A percentile compares a stretch with the other conserved stretches of the same genome.
phyloP scores from a whole-genome alignment of 2,797 vertebrate species.

The Hypotaenidia okinawae region DNA sequence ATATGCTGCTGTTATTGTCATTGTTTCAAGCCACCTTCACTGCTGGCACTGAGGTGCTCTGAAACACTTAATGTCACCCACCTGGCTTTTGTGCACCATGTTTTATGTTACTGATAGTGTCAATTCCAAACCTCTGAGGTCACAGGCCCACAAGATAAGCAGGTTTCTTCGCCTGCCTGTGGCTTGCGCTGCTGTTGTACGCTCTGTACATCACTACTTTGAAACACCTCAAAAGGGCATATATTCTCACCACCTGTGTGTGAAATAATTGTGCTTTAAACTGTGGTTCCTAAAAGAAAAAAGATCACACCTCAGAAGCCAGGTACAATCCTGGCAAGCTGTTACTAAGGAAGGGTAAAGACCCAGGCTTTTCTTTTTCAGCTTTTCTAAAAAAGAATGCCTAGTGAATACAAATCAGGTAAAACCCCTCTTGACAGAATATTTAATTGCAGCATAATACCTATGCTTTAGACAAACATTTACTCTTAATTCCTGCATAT shows the following conservation, averaged over 20 bases:
- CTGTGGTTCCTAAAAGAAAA: neutral
- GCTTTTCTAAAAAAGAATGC: neutral
- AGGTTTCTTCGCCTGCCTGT: neutral
- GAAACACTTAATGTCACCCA: neutral
- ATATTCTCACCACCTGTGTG: neutral
- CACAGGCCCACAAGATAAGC: neutral
- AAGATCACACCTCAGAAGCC: neutral
- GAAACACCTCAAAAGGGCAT: neutral
- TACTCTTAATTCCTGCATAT: neutral
- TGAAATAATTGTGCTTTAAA: neutral
- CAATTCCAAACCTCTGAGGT: neutral
- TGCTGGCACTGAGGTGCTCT: neutral
- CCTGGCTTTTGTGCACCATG: neutral
- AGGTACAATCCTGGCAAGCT: neutral
- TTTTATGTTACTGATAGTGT: neutral
- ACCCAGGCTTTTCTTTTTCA: neutral
- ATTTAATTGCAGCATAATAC: slow-evolving; percentile 19
- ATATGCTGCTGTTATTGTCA: neutral
- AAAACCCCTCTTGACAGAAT: neutral
- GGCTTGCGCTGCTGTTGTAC: neutral
- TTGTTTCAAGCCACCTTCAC: neutral
- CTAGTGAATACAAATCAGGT: neutral
- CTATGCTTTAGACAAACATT: neutral
- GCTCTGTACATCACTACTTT: neutral
- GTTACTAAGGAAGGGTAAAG: neutral